Base-by-base conservation (phyloP, 1,140 invertebrate genomes). In the Rhynchophorus ferrugineus region DNA sequence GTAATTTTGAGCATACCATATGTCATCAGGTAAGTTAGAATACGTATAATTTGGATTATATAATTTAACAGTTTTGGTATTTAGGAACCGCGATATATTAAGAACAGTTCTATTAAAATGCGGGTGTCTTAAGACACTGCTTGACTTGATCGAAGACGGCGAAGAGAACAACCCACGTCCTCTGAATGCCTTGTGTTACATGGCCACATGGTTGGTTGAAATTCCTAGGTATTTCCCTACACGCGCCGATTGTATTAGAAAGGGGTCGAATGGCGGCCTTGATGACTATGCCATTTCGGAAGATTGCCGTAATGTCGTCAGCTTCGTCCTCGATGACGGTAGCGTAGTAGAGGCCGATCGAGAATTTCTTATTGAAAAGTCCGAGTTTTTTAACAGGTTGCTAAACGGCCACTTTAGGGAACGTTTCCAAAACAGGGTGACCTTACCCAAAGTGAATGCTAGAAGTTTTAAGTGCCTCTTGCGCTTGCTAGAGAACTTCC, bases 331-430 rank as follows among this genome's bases (percentile, higher is more conserved):
- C 13, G 82, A 85, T 43, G 81, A 85, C 57, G 75, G 74, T 1
- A 75, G 73, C 3, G 75, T 71, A 3, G 71, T 85, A 0, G 69
- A 72, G 17, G 77, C 81, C 0, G 80, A 80, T 56, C 75, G 76
- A 45, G 61, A 73, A n/a, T 75, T 75, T 22, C 60, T 85, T 3
- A 80, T 76, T 51, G 69, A 78, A 50, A 75, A 77, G 53, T 83
- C 80, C 0, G 79, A 81, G 46, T 77, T 75, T 24, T 85, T 85
- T 54, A 75, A 72, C 9, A 78, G 78, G 0, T 79, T 85, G 76
- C 68, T 85, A 1, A 74, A 76, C 52, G 82, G 82, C 1, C 69
- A 72, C 17, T 85, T 85, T 61, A 78, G 74, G 21, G 83, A 85
- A 62, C 79, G 80, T 0, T 68, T 69, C 7, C 75, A 83, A 59